Evolutionary conservation across 1,140 invertebrate species (phyloP), one percentile per base, ranked within the genome.

Genomic region (Brachionus rubens): DNA sequence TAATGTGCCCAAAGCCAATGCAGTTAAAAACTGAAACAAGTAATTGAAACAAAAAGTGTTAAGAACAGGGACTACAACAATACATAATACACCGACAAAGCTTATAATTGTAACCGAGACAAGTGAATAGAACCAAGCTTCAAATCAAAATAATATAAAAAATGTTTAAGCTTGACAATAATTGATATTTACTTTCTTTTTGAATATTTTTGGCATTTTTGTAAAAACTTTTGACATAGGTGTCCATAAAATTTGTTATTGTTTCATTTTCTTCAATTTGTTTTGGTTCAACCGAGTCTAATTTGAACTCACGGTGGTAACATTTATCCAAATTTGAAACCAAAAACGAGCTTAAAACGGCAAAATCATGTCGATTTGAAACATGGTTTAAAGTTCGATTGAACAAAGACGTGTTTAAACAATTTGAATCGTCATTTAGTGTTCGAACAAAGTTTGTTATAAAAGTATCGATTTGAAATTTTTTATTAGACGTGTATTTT

Each of bases 11-110:
- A 78, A 26, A 14, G 77, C 75, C 24, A 78, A 46, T 14, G 77
- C 77, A 21, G 70, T 77, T 12, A 78, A 28, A 16, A 77, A 78
- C 46, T 78, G 77, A 54, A 54, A 50, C 10, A 72, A 48, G 50
- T 72, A 72, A 4, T 72, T 41, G 19, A 50, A 72, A 50, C 68
- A 72, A 50, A 36, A 50, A 26, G 26, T 54, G n/a, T 72, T 48
- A 3, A 72, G 28, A 7, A 72, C 46, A 26, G 68, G 68, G 4
- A 72, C 46, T 33, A 40, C 28, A 12, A 30, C 33, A 9, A 72
- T 41, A 33, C 46, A 72, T 19, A 72, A 33, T 19, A 72, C 30
- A 24, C 68, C 68, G 10, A 72, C 16, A 36, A 72, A 36, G 28
- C 68, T 72, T 10, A 72, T 54, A 0, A 40, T 19, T 41, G 40